A percentile compares a stretch with the other conserved stretches of the same genome.
phyloP scores from a whole-genome alignment of 2,888 invertebrate genomes.

The Anthrax anthrax region DNA sequence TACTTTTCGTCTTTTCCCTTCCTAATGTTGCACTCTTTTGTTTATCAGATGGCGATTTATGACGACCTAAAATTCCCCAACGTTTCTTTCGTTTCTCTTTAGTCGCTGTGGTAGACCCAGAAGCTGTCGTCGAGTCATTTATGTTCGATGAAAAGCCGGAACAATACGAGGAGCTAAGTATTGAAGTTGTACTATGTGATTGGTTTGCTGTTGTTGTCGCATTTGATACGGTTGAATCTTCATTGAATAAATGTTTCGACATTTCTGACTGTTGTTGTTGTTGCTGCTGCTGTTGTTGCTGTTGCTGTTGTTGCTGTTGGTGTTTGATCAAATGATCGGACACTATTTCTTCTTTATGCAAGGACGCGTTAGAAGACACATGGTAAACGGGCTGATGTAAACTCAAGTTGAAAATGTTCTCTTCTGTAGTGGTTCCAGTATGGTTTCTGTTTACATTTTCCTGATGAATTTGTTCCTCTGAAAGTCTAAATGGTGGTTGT shows the following conservation, averaged over 20 bases:
- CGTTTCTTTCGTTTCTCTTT: conserved; percentile 50
- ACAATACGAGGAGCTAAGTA: conserved; percentile 26
- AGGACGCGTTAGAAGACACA: conserved; percentile 7
- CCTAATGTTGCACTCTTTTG: conserved; percentile 56
- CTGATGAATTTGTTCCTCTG: background rate
- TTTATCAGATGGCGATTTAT: conserved; percentile 34
- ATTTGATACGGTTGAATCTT: conserved; percentile 14
- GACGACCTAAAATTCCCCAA: conserved; percentile 55
- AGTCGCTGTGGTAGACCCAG: conserved; percentile 19
- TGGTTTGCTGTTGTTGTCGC: conserved; percentile 10
- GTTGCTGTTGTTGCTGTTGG: conserved; percentile 30
- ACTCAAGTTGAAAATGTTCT: background rate
- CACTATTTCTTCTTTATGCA: conserved; percentile 23
- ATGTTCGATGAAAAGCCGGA: conserved; percentile 15
- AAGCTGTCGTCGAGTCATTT: conserved; percentile 25
- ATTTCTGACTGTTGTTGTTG: conserved; percentile 5
- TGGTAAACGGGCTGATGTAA: background rate
- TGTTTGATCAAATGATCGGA: conserved; percentile 17
- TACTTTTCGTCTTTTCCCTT: conserved; percentile 42
- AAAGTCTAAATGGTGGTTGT: background rate
- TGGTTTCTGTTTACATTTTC: background rate
- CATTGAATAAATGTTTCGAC: conserved; percentile 11
- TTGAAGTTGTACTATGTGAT: conserved; percentile 24
- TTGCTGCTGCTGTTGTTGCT: conserved; percentile 8
- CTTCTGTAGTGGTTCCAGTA: background rate